Conservation (phyloP, 2,888 invertebrate species). For the Prosapia bicincta region DNA sequence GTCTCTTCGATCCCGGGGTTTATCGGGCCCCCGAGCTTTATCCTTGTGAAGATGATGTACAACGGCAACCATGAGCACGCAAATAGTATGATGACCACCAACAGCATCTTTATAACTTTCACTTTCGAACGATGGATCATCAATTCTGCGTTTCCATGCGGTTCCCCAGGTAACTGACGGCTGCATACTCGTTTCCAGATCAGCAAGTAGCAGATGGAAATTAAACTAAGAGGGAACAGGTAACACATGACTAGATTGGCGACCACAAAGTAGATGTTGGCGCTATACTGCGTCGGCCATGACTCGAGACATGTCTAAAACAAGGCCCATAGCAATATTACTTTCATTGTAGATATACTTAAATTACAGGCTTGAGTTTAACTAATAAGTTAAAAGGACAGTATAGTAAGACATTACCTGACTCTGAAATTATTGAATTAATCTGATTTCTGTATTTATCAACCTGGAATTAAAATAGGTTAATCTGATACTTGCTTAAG, state of each 20-base stretch:
- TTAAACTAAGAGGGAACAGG: conserved; percentile 51
- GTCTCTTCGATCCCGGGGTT: conserved; percentile 40
- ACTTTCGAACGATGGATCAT: conserved; percentile 43
- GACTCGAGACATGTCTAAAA: conserved; percentile 46
- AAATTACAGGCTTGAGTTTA: no score
- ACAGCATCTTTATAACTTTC: conserved; percentile 50
- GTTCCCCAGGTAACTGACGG: conserved; percentile 49
- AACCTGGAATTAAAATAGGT: no score
- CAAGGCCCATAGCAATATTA: no score
- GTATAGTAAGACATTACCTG: no score
- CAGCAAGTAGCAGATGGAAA: conserved; percentile 52
- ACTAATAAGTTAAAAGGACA: no score
- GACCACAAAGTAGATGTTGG: conserved; percentile 52
- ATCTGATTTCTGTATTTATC: no score
- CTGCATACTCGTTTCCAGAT: conserved; percentile 51
- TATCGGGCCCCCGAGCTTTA: conserved; percentile 44
- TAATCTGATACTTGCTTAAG: no score
- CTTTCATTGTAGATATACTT: no score
- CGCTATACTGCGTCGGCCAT: conserved; percentile 49
- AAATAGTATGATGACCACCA: conserved; percentile 53
- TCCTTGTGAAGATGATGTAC: conserved; percentile 48
- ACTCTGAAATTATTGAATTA: no score
- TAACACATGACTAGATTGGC: conserved; percentile 54
- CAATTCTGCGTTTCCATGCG: conserved; percentile 40
- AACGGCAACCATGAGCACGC: conserved; percentile 55